Percentiles rank a stretch among this genome's conserved stretches.
Conservation (phyloP, 2,113 vertebrate genomes). For the Tupaia chinensis region DNA sequence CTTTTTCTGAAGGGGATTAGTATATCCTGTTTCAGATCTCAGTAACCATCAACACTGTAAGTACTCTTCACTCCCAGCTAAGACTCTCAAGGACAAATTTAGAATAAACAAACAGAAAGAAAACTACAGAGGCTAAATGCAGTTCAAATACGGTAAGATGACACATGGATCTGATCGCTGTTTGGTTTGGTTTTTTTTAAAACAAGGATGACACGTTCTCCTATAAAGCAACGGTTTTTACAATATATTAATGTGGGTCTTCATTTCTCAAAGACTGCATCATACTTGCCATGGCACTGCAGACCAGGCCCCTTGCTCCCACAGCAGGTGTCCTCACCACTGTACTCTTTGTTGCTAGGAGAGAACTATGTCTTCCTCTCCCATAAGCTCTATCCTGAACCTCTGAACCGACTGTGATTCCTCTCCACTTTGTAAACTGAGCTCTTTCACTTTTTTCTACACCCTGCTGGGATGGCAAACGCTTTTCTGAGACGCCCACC, state of each 20-base stretch:
- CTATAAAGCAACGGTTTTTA: background rate
- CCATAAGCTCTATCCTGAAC: background rate
- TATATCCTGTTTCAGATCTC: background rate
- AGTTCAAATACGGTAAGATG: background rate
- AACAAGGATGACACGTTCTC: background rate
- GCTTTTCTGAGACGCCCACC: background rate
- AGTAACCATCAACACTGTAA: background rate
- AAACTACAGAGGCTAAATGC: background rate
- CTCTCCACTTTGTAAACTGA: background rate
- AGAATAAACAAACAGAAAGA: background rate
- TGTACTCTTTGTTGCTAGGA: background rate
- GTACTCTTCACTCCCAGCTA: background rate
- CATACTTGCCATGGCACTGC: fast-evolving
- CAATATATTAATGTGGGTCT: background rate
- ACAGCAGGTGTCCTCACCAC: background rate
- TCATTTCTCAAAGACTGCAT: background rate
- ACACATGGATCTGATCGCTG: background rate
- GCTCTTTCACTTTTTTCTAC: background rate
- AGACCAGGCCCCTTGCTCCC: fast-evolving
- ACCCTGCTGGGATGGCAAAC: background rate
- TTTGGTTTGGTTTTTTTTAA: background rate
- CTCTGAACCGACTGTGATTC: fast-evolving
- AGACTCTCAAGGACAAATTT: slow-evolving; percentile 29
- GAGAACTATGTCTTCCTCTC: background rate
- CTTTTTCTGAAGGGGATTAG: background rate